phyloP scores from a whole-genome alignment of 2,888 invertebrate species.

The Euproctis similis region DNA sequence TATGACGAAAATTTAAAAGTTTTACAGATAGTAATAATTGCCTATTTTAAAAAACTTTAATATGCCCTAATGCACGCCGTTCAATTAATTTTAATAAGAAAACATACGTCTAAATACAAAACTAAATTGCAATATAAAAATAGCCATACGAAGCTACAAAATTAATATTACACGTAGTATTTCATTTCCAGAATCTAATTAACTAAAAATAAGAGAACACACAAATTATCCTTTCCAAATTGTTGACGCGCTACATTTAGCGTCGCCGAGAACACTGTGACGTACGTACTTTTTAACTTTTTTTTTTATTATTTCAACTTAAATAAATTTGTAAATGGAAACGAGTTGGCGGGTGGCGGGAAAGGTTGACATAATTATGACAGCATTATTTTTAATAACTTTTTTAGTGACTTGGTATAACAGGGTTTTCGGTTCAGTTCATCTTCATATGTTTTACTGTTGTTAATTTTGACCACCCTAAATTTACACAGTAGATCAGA shows the following conservation, averaged over 20 bases:
- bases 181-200: conserved; percentile 40
- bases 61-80: neutral
- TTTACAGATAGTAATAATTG: too few relatives aligned
- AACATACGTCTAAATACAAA: conserved; percentile 12
- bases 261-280: conserved; percentile 33
- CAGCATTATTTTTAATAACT: neutral
- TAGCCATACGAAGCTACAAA: conserved; percentile 16
- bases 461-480: too few relatives aligned
- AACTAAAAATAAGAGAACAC: conserved; percentile 51
- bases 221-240: conserved; percentile 46
- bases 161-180: conserved; percentile 25
- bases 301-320: too few relatives aligned
- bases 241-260: conserved; percentile 46
- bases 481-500: too few relatives aligned
- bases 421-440: too few relatives aligned
- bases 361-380: conserved; percentile 22
- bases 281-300: conserved; percentile 35
- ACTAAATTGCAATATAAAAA: conserved; percentile 23
- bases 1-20: too few relatives aligned
- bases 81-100: conserved; percentile 7
- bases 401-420: too few relatives aligned
- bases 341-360: conserved; percentile 23
- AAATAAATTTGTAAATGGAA: conserved; percentile 31
- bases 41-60: too few relatives aligned
- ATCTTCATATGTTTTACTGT: too few relatives aligned